Evolutionary conservation across 2,113 vertebrate genomes (phyloP), one percentile per base, ranked within the genome.

Genomic region (Danionella cerebrum): DNA sequence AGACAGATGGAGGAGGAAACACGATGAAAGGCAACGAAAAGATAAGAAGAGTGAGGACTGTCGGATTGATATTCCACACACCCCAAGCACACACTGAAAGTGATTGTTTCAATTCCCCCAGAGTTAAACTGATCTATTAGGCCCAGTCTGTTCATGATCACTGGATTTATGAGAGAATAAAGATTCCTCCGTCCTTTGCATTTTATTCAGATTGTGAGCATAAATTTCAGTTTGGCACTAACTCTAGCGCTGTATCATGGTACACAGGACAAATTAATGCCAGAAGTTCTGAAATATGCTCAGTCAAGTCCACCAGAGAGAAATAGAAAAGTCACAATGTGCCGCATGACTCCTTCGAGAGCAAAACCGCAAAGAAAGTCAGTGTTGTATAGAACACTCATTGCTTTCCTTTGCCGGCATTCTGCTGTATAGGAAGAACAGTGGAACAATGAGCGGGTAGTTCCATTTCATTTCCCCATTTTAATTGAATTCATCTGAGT

Each of bases 21-120:
- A 18, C 29, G n/a, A 48, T 48, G 27, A 64, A 64, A 48, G 29
- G 13, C 16, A 48, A 64, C 36, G 7, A 64, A 63, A 63, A 63
- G 14, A 36, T 1, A 59, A 29, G 45, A 45, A 21, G 33, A 47
- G 12, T 36, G n/a, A 48, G 29, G 29, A 64, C 35, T 48, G 44
- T 10, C n/a, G 42, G 59, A 36, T 64, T 64, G 31, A 47, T 64
- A 64, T 64, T 64, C 42, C 19, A 24, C 8, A 64, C 29, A 64
- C 59, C 36, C 44, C 42, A 48, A 24, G 59, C 44, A 64, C 59
- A 48, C 59, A 48, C 24, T 10, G 42, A 48, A 64, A 64, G 42
- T 35, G 60, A 64, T 36, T 63, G 59, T 64, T 64, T 64, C 59
- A 64, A 64, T 64, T 48, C 12, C 59, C 47, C 59, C 16, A 64